Evolutionary conservation across 2,797 vertebrate genomes (phyloP).

Genomic region (Loris lydekkerianus): DNA sequence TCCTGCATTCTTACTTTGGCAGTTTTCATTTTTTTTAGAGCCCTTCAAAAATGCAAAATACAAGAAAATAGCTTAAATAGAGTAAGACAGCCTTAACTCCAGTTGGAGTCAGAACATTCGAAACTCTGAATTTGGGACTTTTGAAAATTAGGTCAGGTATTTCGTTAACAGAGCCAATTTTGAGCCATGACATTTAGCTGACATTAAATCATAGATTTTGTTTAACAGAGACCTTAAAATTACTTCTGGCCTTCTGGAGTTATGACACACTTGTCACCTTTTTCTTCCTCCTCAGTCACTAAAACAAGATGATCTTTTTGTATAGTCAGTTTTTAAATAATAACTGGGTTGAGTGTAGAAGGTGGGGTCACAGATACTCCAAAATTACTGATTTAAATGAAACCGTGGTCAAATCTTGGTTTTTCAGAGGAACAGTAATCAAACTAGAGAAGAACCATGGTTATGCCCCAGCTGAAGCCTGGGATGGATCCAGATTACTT

Average conservation of each 20-base stretch:
- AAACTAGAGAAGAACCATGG: not conserved
- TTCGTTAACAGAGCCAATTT: not conserved
- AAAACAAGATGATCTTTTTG: not conserved
- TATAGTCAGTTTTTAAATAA: not conserved
- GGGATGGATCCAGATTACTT: not conserved
- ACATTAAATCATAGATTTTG: not conserved
- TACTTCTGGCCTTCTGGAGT: not conserved
- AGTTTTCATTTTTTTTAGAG: slow-evolving; percentile 14
- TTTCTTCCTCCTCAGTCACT: not conserved
- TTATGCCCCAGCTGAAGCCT: not conserved
- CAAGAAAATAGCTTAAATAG: not conserved
- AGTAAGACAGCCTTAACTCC: not conserved
- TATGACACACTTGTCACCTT: not conserved
- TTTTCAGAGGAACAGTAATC: slow-evolving; percentile 18
- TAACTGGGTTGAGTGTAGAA: not conserved
- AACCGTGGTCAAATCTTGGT: not conserved
- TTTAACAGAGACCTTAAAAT: not conserved
- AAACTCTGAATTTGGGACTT: slow-evolving; percentile 21
- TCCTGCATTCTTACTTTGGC: not conserved
- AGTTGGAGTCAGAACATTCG: not conserved
- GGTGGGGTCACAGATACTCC: not conserved
- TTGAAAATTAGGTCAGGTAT: not conserved
- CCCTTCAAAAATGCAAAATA: not conserved
- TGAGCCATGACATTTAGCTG: slow-evolving; percentile 35
- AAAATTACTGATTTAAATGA: not conserved